Percentiles rank a stretch among this genome's conserved stretches.
phyloP scores from a whole-genome alignment of 2,113 vertebrate genomes.

The Paracanthobrama guichenoti region DNA sequence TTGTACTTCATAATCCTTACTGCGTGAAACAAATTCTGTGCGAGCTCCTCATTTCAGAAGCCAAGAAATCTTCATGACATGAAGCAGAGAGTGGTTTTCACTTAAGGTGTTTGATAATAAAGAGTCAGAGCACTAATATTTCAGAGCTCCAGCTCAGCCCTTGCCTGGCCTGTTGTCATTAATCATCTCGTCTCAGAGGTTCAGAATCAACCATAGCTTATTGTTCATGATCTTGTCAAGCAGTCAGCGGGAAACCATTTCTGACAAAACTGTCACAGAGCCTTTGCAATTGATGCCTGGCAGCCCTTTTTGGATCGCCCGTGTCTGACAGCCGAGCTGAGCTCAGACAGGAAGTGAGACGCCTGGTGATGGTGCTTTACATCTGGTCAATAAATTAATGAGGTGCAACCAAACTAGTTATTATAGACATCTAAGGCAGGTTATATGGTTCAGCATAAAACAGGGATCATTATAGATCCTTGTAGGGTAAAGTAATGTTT shows the following conservation, averaged over 20 bases:
- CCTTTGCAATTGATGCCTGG: constrained; percentile 30
- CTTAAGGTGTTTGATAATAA: constrained; percentile 29
- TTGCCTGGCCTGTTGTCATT: constrained; percentile 30
- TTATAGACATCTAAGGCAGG: not conserved
- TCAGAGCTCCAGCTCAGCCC: not conserved
- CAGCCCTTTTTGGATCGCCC: constrained; percentile 19
- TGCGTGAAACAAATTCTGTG: not conserved
- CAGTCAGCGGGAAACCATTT: constrained; percentile 39
- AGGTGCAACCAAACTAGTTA: not conserved
- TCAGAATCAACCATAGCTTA: constrained; percentile 46
- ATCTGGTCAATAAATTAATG: not conserved
- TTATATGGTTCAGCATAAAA: not conserved
- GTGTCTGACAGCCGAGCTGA: constrained; percentile 36
- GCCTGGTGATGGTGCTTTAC: not conserved
- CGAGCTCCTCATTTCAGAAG: not conserved
- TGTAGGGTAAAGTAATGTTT: constrained; percentile 1
- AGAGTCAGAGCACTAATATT: constrained; percentile 14
- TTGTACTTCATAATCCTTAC: constrained; percentile 1
- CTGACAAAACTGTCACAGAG: constrained; percentile 54
- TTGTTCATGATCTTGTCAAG: constrained; percentile 43
- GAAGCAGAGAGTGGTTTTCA: not conserved
- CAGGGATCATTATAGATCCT: not conserved
- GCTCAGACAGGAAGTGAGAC: not conserved
- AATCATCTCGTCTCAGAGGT: constrained; percentile 45
- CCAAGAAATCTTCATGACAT: constrained; percentile 14